Conservation (phyloP, 1,140 invertebrate genomes). For the Phymastichus coffea region DNA sequence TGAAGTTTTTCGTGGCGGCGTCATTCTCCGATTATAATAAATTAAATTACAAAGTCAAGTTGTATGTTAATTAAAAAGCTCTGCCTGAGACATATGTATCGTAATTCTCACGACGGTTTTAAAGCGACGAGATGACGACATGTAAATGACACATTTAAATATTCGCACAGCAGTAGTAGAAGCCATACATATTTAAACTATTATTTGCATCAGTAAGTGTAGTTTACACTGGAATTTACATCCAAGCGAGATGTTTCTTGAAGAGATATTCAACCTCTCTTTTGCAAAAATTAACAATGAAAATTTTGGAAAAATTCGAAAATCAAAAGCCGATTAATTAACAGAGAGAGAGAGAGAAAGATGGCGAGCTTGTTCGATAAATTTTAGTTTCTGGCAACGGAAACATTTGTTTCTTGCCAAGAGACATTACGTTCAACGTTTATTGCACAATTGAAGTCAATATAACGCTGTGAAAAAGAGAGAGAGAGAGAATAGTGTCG, state of each 20-base stretch:
- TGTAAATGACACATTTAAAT: conserved; percentile 4
- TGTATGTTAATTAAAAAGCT: too few relatives aligned
- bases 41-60: too few relatives aligned
- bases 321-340: background rate
- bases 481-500: too few relatives aligned
- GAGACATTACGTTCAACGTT: background rate
- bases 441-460: too few relatives aligned
- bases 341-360: background rate
- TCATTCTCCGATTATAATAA: too few relatives aligned
- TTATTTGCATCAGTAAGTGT: conserved; percentile 4
- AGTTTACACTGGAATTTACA: background rate
- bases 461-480: too few relatives aligned
- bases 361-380: background rate
- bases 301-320: too few relatives aligned
- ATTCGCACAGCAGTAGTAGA: background rate
- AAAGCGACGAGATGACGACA: too few relatives aligned
- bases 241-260: too few relatives aligned
- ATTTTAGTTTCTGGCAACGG: background rate
- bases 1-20: too few relatives aligned
- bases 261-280: background rate
- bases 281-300: background rate
- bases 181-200: conserved; percentile 3
- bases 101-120: too few relatives aligned
- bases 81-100: too few relatives aligned
- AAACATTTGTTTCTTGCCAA: background rate